Conservation (phyloP, 2,888 invertebrate species). For the Caenorhabditis imperialis region DNA sequence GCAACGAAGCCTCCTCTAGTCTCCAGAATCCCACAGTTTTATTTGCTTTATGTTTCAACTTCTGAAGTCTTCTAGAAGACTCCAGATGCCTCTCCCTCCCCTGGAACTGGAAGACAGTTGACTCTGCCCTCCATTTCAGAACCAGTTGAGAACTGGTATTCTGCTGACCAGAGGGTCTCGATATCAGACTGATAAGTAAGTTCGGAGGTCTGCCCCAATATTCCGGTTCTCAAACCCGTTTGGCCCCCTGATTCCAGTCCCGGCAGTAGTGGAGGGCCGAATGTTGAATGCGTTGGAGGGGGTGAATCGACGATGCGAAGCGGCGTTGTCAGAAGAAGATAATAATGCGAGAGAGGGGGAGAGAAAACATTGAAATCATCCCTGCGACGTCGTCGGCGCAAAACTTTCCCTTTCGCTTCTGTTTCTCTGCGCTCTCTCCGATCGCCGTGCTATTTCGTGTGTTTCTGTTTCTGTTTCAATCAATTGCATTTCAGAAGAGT, state of each 20-base stretch:
- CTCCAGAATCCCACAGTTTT: too few species aligned
- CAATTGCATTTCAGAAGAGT: background rate
- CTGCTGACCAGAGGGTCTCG: too few species aligned
- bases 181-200: too few species aligned
- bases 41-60: too few species aligned
- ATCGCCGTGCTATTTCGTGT: conserved; percentile 10
- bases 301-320: conserved; percentile 1
- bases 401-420: conserved; percentile 29
- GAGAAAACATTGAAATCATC: conserved; percentile 12
- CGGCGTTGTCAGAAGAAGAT: conserved; percentile 9
- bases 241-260: conserved; percentile 4
- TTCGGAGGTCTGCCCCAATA: too few species aligned
- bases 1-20: too few species aligned
- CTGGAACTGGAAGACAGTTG: too few species aligned
- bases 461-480: conserved; percentile 4
- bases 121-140: too few species aligned
- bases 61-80: too few species aligned
- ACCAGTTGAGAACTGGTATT: too few species aligned
- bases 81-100: too few species aligned
- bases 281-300: background rate
- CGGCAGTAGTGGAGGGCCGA: background rate
- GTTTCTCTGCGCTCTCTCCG: conserved; percentile 5
- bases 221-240: conserved; percentile 32
- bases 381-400: conserved; percentile 9
- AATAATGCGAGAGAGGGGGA: conserved; percentile 17